Evolutionary conservation across 2,797 vertebrate genomes (phyloP), one percentile per base, ranked within the genome.

Genomic region (Enteromius paludinosus): DNA sequence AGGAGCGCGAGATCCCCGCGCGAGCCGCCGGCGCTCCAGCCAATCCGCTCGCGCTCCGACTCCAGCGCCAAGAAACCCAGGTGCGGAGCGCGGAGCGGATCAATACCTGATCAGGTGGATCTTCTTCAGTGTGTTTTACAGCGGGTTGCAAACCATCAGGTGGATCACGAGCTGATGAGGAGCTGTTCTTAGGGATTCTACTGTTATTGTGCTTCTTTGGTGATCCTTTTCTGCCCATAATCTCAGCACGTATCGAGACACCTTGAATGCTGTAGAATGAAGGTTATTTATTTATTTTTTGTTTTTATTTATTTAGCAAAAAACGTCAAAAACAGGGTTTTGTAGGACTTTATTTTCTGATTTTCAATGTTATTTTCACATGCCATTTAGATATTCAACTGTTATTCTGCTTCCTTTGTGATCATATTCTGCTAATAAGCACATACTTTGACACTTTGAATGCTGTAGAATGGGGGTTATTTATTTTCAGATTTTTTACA

Each of bases 41-140:
- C 94, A 95, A 94, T 95, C 93, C 91, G 91, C 90, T 90, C 25
- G 87, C 92, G 86, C 78, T 72, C 69, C 75, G 71, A 83, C 74
- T 79, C 18, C 61, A 87, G 92, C 86, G 89, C 82, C 20, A 66
- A 54, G 86, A 94, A 95, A 93, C 93, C 89, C 93, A 78, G 94
- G 92, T 66, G 85, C 89, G 94, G 92, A 9, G 11, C 68, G 1
- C 15, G 90, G 92, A 93, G 87, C 35, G 89, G 92, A 90, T 83
- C 83, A 43, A 25, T 25, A 54, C 33, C 41, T 38, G 33, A 71
- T 30, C 43, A 11, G 72, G 66, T 54, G 38, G 35, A 41, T 20
- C 52, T 47, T 15, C 45, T 47, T 47, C 45, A 15, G 45, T 4
- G 43, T 1, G 14, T 1, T 5, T 11, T 12, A 14, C 43, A 5